Conservation (phyloP, 1,140 invertebrate species). For the Telenomus remus region DNA sequence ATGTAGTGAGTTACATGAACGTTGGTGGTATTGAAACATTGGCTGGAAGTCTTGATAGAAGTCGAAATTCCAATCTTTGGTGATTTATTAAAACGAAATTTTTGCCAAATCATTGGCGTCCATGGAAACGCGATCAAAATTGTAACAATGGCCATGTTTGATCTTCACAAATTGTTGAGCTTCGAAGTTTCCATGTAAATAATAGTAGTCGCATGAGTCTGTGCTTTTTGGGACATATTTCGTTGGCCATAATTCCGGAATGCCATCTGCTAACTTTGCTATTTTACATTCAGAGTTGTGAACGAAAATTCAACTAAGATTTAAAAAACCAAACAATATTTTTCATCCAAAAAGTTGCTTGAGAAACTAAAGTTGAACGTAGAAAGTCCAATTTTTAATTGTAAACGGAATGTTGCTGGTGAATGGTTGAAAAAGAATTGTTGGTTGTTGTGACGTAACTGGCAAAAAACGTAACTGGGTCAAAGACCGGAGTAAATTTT, state of each 20-base stretch:
- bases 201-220: slow-evolving; percentile 71
- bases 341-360: no score
- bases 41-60: no score
- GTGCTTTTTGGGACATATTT: slow-evolving; percentile 64
- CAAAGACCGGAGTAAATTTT: slow-evolving; percentile 58
- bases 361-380: no score
- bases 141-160: slow-evolving; percentile 65
- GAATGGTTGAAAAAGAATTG: background rate
- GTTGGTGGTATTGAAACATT: no score
- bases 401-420: no score
- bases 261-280: slow-evolving; percentile 35
- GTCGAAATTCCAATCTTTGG: no score
- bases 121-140: slow-evolving; percentile 56
- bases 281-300: no score
- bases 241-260: slow-evolving; percentile 46
- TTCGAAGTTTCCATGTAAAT: slow-evolving; percentile 60
- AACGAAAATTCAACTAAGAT: no score
- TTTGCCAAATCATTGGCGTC: slow-evolving; percentile 55
- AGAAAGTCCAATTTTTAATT: no score
- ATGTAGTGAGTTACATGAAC: no score
- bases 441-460: slow-evolving; percentile 41
- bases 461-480: slow-evolving; percentile 52
- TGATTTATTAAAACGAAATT: slow-evolving; percentile 71
- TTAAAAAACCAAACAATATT: no score
- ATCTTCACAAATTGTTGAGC: slow-evolving; percentile 64